Percentiles rank a stretch among this genome's conserved stretches.
Evolutionary conservation across 2,113 vertebrate genomes (phyloP).

Genomic region (Psittacus erithacus): DNA sequence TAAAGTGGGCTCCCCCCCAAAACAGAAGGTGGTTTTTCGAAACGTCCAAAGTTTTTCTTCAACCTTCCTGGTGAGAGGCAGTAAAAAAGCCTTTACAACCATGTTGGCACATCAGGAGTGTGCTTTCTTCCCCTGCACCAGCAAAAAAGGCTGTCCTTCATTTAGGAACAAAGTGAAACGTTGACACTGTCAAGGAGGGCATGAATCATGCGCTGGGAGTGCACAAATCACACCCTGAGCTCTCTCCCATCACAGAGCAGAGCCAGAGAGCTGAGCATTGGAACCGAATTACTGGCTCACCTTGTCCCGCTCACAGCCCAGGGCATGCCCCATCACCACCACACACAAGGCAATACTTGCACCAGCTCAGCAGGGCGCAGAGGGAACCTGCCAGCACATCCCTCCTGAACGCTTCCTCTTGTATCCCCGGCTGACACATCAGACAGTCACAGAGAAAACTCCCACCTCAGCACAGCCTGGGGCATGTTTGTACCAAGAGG

Average conservation of each 20-base stretch:
- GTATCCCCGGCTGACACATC: background rate
- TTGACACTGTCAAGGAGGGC: background rate
- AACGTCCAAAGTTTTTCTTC: background rate
- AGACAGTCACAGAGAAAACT: background rate
- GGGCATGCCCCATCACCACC: background rate
- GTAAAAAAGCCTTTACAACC: background rate
- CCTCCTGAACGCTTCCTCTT: background rate
- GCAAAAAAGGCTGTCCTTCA: background rate
- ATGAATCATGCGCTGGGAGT: background rate
- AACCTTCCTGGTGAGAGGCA: background rate
- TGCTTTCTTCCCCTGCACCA: background rate
- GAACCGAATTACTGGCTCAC: background rate
- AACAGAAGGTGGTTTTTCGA: accelerated
- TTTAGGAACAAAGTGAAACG: background rate
- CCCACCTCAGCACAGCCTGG: background rate
- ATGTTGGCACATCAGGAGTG: background rate
- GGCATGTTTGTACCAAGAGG: background rate
- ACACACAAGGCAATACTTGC: background rate
- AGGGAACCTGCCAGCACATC: background rate
- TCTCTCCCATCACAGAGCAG: background rate
- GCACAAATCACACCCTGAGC: background rate
- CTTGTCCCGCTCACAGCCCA: background rate
- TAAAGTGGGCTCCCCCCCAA: background rate
- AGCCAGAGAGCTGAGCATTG: background rate
- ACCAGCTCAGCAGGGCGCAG: background rate